Percentiles rank a stretch among this genome's conserved stretches.
Conservation (phyloP, 2,888 invertebrate genomes). For the Suillia variegata region DNA sequence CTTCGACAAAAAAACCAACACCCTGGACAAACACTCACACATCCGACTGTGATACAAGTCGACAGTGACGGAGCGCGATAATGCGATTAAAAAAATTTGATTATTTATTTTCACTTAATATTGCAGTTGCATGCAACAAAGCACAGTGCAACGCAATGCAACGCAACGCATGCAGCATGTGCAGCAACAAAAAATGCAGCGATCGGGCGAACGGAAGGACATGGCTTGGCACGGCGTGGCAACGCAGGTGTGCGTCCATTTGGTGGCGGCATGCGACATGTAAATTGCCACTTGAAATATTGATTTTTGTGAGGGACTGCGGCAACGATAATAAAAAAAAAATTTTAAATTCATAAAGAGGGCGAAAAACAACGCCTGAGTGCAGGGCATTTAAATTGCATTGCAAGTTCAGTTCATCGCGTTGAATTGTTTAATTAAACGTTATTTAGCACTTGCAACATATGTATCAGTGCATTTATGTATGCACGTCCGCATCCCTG, state of each 20-base stretch:
- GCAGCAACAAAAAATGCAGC: no score
- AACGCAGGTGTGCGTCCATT: no score
- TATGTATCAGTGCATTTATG: neutral
- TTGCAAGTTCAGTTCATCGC: constrained; percentile 26
- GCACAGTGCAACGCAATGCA: no score
- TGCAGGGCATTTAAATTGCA: neutral
- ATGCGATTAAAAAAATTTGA: neutral
- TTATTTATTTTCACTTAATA: constrained; percentile 4
- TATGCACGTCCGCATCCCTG: no score
- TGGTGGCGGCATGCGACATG: neutral
- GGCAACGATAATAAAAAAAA: neutral
- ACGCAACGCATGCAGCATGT: no score
- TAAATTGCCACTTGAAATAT: constrained; percentile 5
- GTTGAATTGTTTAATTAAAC: constrained; percentile 33
- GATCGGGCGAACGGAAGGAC: no score
- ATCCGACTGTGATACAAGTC: no score
- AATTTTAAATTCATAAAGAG: neutral
- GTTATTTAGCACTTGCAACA: constrained; percentile 15
- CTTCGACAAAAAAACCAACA: no score
- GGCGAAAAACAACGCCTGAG: neutral
- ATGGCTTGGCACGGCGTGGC: no score
- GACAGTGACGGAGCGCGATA: no score
- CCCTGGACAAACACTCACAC: no score
- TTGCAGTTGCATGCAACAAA: no score
- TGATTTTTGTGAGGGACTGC: neutral